Evolutionary conservation across 2,888 invertebrate species (phyloP), one percentile per base, ranked within the genome.

Genomic region (Petrolisthes manimaculis): DNA sequence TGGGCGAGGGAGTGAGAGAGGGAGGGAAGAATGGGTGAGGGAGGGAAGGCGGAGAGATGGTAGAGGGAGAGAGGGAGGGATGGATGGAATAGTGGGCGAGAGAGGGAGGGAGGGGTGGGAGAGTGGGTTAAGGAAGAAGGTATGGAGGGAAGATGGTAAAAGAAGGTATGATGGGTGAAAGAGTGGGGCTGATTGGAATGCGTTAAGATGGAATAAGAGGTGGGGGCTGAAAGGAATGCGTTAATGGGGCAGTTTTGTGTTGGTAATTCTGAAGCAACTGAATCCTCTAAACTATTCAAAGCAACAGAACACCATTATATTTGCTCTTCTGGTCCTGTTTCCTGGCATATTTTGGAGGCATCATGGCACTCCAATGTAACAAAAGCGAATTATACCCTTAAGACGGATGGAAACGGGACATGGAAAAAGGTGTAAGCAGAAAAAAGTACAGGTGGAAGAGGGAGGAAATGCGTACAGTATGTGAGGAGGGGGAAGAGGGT

Each of bases 401-500:
- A 37, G 37, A 37, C 37, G 37, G 37, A 37, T 37, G 37, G 21
- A 75, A 37, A n/a, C 12, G 54, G 53, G 37, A 37, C 9, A 37
- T 24, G 75, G 9, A 3, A 75, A 4, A 75, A 4, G 37, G 75
- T 14, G 75, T 18, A 75, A 9, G 75, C 9, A 61, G 61, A 61
- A 61, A 61, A 61, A 61, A 61, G 18, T 0, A 61, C 9, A 18
- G 9, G 37, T n/a, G 37, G 21, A 75, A 37, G 37, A 37, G 1
- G 21, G n/a, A 37, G 37, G 21, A 18, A 37, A 75, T 9, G 9
- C 8, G 9, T 9, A 75, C 8, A 75, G 24, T 12, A n/a, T 18
- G 75, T 18, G 75, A 75, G 75, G n/a, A n/a, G 12, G 75, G n/a
- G 75, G n/a, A n/a, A 75, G 75, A 75, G 75, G 4, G 75, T 18